Percentiles rank a stretch among this genome's conserved stretches.
Evolutionary conservation across 2,797 vertebrate genomes (phyloP).

Genomic region (Myiothlypis coronata): DNA sequence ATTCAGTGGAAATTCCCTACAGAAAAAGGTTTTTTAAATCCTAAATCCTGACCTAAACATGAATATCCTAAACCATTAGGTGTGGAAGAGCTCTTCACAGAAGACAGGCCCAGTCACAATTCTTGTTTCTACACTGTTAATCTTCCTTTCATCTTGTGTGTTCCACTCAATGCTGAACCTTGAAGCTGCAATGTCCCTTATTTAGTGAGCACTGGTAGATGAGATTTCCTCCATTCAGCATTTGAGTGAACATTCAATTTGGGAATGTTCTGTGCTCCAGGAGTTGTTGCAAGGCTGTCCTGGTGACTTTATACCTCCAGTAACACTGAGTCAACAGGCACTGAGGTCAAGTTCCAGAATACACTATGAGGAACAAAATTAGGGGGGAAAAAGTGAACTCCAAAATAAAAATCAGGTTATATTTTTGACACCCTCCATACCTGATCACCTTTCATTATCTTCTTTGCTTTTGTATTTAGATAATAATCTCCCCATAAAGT

Average conservation of each 20-base stretch:
- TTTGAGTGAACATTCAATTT: not conserved
- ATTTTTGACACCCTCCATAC: constrained; percentile 67
- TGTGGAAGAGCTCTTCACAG: not conserved
- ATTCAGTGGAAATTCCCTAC: not conserved
- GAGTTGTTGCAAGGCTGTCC: not conserved
- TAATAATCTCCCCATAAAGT: constrained; percentile 97
- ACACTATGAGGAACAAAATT: not conserved
- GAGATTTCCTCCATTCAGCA: not conserved
- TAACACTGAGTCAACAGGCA: not conserved
- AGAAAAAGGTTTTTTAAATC: not conserved
- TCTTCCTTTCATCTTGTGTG: not conserved
- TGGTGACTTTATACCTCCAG: not conserved
- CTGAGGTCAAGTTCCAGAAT: not conserved
- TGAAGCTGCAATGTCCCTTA: not conserved
- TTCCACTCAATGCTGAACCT: not conserved
- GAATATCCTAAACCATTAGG: not conserved
- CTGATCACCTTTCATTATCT: constrained; percentile 94
- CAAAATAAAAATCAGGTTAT: not conserved
- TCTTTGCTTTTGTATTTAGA: constrained; percentile 90
- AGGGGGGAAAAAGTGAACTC: not conserved
- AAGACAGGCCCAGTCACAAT: not conserved
- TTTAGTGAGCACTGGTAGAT: not conserved
- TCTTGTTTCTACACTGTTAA: not conserved
- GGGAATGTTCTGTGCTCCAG: not conserved
- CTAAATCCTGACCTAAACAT: not conserved